Evolutionary conservation across 2,888 invertebrate species (phyloP).

Genomic region (Pachliopta kotzebuea): DNA sequence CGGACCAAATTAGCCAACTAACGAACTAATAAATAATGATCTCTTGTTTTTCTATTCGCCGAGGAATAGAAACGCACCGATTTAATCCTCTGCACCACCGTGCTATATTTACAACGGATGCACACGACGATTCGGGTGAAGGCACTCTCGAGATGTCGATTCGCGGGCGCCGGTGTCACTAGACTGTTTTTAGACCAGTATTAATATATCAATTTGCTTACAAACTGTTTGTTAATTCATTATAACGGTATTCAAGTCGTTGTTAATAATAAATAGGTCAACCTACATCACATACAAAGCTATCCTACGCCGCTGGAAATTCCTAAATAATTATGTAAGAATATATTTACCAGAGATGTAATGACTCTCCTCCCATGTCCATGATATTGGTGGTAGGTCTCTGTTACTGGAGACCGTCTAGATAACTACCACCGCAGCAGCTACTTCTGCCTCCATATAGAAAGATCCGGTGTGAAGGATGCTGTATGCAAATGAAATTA

Average conservation of each 20-base stretch:
- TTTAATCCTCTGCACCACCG: constrained; percentile 63
- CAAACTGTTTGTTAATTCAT: not conserved
- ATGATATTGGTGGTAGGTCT: no score
- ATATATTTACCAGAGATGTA: no score
- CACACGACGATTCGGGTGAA: constrained; percentile 77
- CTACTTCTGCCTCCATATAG: no score
- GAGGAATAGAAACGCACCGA: constrained; percentile 74
- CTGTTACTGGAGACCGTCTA: no score
- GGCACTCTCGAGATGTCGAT: constrained; percentile 69
- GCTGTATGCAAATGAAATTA: no score
- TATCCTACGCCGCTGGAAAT: no score
- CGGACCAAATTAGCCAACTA: constrained; percentile 79
- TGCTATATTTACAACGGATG: constrained; percentile 65
- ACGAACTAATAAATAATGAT: constrained; percentile 80
- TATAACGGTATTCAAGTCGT: not conserved
- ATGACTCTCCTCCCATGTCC: no score
- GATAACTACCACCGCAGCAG: no score
- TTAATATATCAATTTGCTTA: not conserved
- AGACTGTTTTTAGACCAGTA: constrained; percentile 21
- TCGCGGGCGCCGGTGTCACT: constrained; percentile 65
- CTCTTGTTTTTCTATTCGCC: constrained; percentile 79
- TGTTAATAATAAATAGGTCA: not conserved
- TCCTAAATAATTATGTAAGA: no score
- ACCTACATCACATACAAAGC: no score
- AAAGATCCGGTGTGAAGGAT: no score